Conservation (phyloP, 2,888 invertebrate genomes). For the Alviniconcha strummeri region DNA sequence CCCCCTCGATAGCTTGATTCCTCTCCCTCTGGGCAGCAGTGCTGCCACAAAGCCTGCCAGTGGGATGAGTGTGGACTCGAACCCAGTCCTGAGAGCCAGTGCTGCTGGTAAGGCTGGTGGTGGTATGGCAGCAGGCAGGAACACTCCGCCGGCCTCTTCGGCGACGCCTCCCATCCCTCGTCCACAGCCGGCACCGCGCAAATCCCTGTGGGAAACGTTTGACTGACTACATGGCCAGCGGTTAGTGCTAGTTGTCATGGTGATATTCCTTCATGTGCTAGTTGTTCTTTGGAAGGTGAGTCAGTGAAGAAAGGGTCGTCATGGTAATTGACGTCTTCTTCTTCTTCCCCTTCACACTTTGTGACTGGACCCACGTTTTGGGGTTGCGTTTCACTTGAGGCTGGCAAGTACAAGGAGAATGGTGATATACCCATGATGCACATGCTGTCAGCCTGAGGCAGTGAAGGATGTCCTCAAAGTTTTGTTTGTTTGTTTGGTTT, state of each 20-base stretch:
- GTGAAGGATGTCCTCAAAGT: too few species aligned
- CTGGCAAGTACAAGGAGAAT: neutral
- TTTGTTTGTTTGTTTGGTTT: too few species aligned
- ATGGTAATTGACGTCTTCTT: neutral
- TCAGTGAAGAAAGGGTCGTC: too few species aligned
- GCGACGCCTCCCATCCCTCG: too few species aligned
- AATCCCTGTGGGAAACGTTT: slow-evolving; percentile 29
- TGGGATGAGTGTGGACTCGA: too few species aligned
- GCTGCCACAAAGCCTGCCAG: too few species aligned
- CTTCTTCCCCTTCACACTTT: neutral
- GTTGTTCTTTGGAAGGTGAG: neutral
- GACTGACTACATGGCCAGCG: slow-evolving; percentile 34
- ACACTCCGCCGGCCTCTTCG: too few species aligned
- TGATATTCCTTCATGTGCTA: neutral
- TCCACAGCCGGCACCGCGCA: neutral
- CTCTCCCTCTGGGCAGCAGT: neutral
- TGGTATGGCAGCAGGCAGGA: too few species aligned
- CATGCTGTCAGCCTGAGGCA: neutral
- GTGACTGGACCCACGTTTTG: neutral
- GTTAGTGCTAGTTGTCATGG: neutral
- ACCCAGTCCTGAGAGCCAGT: too few species aligned
- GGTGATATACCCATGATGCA: neutral
- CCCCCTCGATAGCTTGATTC: neutral
- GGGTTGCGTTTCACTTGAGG: neutral
- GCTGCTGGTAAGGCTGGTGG: too few species aligned